phyloP scores from a whole-genome alignment of 1,140 invertebrate genomes.

The Caenorhabditis brenneri region DNA sequence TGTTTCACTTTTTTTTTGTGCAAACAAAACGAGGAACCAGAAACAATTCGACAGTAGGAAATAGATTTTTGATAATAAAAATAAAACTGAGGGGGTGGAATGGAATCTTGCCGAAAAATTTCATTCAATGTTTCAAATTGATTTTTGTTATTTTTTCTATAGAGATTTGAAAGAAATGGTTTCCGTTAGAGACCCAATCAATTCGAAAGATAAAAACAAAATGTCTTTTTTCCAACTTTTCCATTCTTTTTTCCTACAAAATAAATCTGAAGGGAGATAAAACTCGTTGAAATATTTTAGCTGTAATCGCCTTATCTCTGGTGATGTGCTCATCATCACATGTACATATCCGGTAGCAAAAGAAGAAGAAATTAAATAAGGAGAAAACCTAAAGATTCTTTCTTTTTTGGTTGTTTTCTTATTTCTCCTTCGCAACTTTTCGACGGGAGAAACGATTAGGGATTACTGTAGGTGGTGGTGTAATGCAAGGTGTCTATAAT shows the following conservation, averaged over 20 bases:
- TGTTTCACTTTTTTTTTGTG: no score
- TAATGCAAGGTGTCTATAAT: background rate
- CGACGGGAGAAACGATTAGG: background rate
- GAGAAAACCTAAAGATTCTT: background rate
- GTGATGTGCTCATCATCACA: conserved; percentile 1
- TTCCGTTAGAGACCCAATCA: no score
- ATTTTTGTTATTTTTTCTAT: no score
- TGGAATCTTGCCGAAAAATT: no score
- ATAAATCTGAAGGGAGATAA: background rate
- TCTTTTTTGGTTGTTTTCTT: background rate
- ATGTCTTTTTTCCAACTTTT: background rate
- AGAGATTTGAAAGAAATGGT: no score
- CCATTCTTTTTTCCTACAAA: background rate
- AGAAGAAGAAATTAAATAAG: background rate
- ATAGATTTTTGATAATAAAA: no score
- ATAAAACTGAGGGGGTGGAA: no score
- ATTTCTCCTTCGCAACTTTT: background rate
- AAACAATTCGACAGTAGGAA: no score
- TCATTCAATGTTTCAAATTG: no score
- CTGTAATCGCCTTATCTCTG: conserved; percentile 5
- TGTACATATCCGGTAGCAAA: background rate
- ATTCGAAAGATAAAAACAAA: no score
- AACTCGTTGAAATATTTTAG: background rate
- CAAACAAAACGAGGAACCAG: no score
- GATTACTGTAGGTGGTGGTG: conserved; percentile 1